Base-by-base conservation (phyloP, 2,888 invertebrate species). In the Nesidiocoris tenuis region DNA sequence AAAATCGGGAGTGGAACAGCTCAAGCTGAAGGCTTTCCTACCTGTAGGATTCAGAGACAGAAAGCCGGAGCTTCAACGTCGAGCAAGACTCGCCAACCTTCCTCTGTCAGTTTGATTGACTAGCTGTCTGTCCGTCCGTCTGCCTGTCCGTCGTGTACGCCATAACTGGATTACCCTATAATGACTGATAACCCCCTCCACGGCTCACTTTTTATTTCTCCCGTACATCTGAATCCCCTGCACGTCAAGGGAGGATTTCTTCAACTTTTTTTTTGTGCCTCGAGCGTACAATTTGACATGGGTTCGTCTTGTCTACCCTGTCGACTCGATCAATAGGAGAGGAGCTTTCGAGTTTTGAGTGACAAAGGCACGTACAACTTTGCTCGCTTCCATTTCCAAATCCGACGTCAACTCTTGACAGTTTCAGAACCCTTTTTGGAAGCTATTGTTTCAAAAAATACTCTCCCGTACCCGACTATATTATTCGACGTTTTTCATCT, bases 111-210 rank as follows among this genome's bases (percentile, higher is more conserved):
- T 21, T 21, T 74, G 74, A 74, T 74, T 74, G 74, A 74, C 74
- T 66, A 54, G 74, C 68, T 75, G 75, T 68, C 75, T 57, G 74
- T 55, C 68, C 68, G 72, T 25, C 72, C 63, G 68, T 75, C 75
- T 24, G 75, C 61, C 75, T 56, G 65, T 56, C 21, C 63, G 67
- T 63, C 54, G 67, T 12, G 5, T 67, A 75, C 75, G 75, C 75
- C 68, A 75, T 75, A 75, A 75, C 75, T 68, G 75, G 75, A 75
- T 75, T 75, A 75, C 75, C 75, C 75, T 63, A 57, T 75, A 67
- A 70, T 75, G 68, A 75, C 67, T 75, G 75, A 75, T 70, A 39
- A 24, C 23, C 23, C 65, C 65, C n/a, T 54, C 39, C 25, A 54
- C 1, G 21, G 23, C 57, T 55, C 63, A 54, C 21, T 55, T 66